Base-by-base conservation (phyloP, 2,797 vertebrate genomes). In the Paguma larvata region DNA sequence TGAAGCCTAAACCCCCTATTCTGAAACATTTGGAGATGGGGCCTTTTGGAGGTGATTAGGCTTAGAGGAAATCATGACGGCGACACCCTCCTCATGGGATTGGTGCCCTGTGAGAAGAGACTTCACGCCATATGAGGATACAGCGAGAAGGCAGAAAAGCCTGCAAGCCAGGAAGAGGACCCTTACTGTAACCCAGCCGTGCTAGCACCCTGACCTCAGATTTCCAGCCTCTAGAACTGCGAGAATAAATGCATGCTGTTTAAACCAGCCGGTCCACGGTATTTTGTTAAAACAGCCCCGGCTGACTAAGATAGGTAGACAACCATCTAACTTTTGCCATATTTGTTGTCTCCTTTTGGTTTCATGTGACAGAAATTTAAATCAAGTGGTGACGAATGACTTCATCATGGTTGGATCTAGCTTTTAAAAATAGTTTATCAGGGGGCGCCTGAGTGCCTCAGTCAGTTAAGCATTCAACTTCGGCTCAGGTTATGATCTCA, bases 291-390 rank as follows among this genome's bases (percentile, higher is more conserved):
- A 92, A 62, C 25, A 82, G 25, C 18, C 51, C 27, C 30, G 68
- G 32, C 16, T 59, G 34, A 73, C 59, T 32, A 48, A 78, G 77
- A 46, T 19, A 80, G 59, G 63, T n/a, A 14, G 63, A 32, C 19
- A 68, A n/a, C 23, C 3, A 3, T 87, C 67, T 51, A n/a, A 46
- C 2, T 41, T 23, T 25, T 7, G 12, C 41, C 4, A 4, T n/a
- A 44, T 65, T 94, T 92, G 38, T 65, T 63, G 41, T 34, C 82
- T 84, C n/a, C 70, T 95, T 67, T 94, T 96, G 72, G 34, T 63
- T 90, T 94, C 27, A 25, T 53, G 44, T 83, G 51, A 80, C 23
- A 59, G 67, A 92, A 92, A 59, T 51, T 34, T 78, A 65, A 63
- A 92, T 92, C 48, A 87, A 59, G 53, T 34, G 63, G 30, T 63